Base-by-base conservation (phyloP, 2,113 vertebrate genomes). In the Pedionomus torquatus region DNA sequence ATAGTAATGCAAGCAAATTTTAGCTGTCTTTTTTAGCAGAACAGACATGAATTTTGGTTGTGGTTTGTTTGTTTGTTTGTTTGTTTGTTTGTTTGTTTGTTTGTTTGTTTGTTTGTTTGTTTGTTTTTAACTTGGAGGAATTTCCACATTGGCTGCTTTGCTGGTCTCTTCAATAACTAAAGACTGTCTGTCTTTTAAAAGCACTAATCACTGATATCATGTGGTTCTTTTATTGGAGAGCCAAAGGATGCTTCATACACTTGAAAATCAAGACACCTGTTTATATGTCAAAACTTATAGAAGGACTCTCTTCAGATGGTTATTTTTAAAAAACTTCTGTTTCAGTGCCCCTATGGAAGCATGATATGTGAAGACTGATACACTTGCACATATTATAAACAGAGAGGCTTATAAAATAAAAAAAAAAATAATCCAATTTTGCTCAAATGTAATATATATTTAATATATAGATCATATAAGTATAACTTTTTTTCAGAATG, bases 11-110 rank as follows among this genome's bases (percentile, higher is more conserved):
- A 85, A 68, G 37, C 68, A 76, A 88, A 69, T 51, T 25, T 49
- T 74, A 61, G 69, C 23, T 26, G 12, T 43, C 26, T 69, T 57
- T 71, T 93, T 68, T 31, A 87, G 24, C 35, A 86, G 58, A 90
- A 75, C 5, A 63, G 39, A 63, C 7, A 33, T 4, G 20, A n/a
- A n/a, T n/a, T n/a, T n/a, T n/a, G n/a, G n/a, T n/a, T 0, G 2
- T 15, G 10, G 17, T 5, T 17, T 44, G 41, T 44, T 44, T 5
- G 16, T 44, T 44, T 24, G 76, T 44, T 64, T 75, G 35, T 6
- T 41, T 41, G 41, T 44, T 44, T 6, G 12, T 44, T 44, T 24
- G 76, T 49, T 64, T 75, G 35, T 6, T 41, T 41, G 41, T 41
- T 41, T n/a, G n/a, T n/a, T n/a, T n/a, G n/a, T n/a, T n/a, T n/a